Evolutionary conservation across 2,888 invertebrate species (phyloP), one percentile per base, ranked within the genome.

Genomic region (Pseudococcus viburni): DNA sequence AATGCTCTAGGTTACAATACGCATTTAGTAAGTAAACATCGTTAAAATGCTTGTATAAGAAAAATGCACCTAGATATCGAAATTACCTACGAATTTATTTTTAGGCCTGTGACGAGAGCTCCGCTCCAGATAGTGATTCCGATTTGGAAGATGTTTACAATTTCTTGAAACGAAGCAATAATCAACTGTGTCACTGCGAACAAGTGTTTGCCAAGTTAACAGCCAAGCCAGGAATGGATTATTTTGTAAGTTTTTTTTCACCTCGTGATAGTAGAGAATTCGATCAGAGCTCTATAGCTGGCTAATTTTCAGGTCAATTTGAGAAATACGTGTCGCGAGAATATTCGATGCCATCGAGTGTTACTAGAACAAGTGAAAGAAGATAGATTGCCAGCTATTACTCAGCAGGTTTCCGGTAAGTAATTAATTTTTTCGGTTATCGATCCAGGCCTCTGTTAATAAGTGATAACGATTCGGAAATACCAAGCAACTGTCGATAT

Each of bases 321-420:
- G 91, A 94, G 96, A 91, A 94, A 95, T 89, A 95, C 96, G 89
- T 97, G 97, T 93, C 95, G 95, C 90, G 96, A 97, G 91, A 97
- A 97, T 92, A 94, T 97, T 91, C 94, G 94, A 91, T 95, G 96
- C 91, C 93, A 97, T 92, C 95, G 95, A 91, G 93, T 94, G 87
- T 94, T 96, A 88, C 91, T 95, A 90, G 94, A 94, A 89, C 90
- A 90, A 85, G 90, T 91, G 26, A 90, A 91, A 84, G 90, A 90
- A 39, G 90, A 89, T 88, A 90, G 89, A 92, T 93, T 90, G 91
- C 93, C 93, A 0, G 8, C 59, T 59, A 22, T 85, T 59, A 85
- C 55, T 83, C 80, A 83, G 46, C 80, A 83, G 46, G 80, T 83
- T 83, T 83, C 55, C 84, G 46, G 55, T 55, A 17, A 55, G 55